These are phyloP conservation scores for Drosophila ananassae DNA, from an alignment of 1,140 invertebrate genomes.

Conservation along the genomic window DNA sequence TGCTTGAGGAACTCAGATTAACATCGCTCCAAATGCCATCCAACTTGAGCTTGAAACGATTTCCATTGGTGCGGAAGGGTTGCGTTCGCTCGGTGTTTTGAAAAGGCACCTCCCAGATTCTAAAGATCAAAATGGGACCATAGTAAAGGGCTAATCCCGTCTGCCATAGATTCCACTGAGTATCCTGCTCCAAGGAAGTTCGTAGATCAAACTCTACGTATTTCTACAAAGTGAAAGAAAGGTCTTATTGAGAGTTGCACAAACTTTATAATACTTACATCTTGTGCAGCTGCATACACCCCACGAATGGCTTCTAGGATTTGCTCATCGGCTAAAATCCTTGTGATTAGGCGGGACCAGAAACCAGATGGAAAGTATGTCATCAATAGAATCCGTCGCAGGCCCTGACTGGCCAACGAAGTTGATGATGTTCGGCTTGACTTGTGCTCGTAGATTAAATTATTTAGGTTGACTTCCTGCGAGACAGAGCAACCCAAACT, in stretches of 20 bases:
- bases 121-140: slow-evolving; percentile 91
- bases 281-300: slow-evolving; percentile 55
- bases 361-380: slow-evolving; percentile 99
- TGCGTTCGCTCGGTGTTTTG: slow-evolving; percentile 86
- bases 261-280: too few relatives aligned
- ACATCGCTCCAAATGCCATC: slow-evolving; percentile 94
- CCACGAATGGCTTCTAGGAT: slow-evolving; percentile 91
- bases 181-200: slow-evolving; percentile 70
- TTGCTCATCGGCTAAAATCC: slow-evolving; percentile 95
- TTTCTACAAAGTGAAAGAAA: slow-evolving; percentile 45
- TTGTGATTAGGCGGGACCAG: slow-evolving; percentile 97
- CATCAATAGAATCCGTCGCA: slow-evolving; percentile 90
- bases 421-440: slow-evolving; percentile 10
- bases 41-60: slow-evolving; percentile 89
- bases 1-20: slow-evolving; percentile 91
- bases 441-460: slow-evolving; percentile 65
- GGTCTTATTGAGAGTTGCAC: too few relatives aligned
- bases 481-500: slow-evolving; percentile 73
- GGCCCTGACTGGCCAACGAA: slow-evolving; percentile 26
- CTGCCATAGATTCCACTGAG: slow-evolving; percentile 97
- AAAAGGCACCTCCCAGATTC: slow-evolving; percentile 92
- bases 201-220: slow-evolving; percentile 75
- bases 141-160: slow-evolving; percentile 95
- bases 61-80: slow-evolving; percentile 83
- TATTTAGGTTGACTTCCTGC: slow-evolving; percentile 73